These are phyloP conservation scores for Megalonaias nervosa DNA, from an alignment of 1,140 invertebrate genomes.

Conservation along the genomic window DNA sequence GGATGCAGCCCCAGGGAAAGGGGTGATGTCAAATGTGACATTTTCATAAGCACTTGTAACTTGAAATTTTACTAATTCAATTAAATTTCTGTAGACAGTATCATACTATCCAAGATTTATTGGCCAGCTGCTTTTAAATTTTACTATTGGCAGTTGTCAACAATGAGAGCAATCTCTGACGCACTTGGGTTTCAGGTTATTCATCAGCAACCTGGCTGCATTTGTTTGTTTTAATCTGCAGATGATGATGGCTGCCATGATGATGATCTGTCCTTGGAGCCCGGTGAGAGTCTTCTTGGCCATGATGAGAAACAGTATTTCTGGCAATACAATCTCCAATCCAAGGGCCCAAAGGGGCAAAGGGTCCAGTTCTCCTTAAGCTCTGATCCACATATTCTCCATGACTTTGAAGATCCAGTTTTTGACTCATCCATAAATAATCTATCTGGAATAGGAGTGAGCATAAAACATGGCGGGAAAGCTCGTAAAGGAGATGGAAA, in stretches of 20 bases:
- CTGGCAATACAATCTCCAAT: slow-evolving; percentile 99
- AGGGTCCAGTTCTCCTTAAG: slow-evolving; percentile 72
- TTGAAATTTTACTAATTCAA: no score
- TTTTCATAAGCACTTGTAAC: no score
- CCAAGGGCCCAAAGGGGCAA: slow-evolving; percentile 93
- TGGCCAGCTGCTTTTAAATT: not conserved
- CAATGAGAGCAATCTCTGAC: not conserved
- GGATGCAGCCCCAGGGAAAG: no score
- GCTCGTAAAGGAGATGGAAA: slow-evolving; percentile 98
- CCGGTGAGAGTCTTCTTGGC: slow-evolving; percentile 28
- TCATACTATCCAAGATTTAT: not conserved
- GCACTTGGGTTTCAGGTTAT: not conserved
- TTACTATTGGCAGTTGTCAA: not conserved
- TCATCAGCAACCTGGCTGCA: not conserved
- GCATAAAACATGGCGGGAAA: slow-evolving; percentile 82
- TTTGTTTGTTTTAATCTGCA: slow-evolving; percentile 21
- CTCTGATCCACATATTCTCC: slow-evolving; percentile 93
- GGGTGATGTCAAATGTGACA: no score
- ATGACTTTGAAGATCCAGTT: slow-evolving; percentile 73
- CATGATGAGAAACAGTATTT: slow-evolving; percentile 79
- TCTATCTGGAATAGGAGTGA: slow-evolving; percentile 36
- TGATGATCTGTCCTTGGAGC: slow-evolving; percentile 63
- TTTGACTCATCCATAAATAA: slow-evolving; percentile 58
- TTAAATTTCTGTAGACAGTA: no score
- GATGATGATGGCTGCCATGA: slow-evolving; percentile 78